These are phyloP conservation scores for Microcaecilia unicolor DNA, from an alignment of 2,797 vertebrate species.

Conservation along the genomic window DNA sequence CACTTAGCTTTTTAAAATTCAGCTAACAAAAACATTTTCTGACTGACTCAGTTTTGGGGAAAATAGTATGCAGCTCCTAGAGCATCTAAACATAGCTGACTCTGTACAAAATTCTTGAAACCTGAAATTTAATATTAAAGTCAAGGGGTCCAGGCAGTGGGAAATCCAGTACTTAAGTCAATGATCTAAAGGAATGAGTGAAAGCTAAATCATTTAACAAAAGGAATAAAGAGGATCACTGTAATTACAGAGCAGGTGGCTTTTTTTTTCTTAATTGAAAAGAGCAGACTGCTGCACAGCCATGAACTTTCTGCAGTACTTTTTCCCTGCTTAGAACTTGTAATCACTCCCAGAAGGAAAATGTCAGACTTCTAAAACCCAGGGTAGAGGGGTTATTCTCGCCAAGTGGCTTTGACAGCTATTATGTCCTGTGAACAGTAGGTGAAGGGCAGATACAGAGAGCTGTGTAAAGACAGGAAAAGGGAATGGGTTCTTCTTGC, in stretches of 20 bases:
- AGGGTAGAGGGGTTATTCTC: no score
- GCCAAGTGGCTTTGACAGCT: no score
- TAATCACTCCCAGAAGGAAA: background rate
- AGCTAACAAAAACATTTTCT: background rate
- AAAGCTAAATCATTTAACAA: background rate
- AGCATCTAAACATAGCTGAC: no score
- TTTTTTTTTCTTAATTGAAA: background rate
- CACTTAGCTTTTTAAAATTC: background rate
- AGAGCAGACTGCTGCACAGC: background rate
- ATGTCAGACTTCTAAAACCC: background rate
- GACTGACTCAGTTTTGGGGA: background rate
- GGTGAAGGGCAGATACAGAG: no score
- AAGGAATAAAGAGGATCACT: background rate
- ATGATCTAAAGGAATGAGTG: fast-evolving
- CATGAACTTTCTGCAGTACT: background rate
- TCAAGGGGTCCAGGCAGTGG: no score
- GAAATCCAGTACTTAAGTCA: background rate
- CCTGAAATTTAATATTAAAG: no score
- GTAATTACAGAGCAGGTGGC: background rate
- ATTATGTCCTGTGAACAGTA: no score
- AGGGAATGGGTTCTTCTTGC: no score
- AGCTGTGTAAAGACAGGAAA: no score
- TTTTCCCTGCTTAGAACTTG: background rate
- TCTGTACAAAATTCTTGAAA: no score
- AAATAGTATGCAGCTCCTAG: background rate